These are phyloP conservation scores for Periparus ater DNA, from an alignment of 2,797 vertebrate species.

Conservation along the genomic window DNA sequence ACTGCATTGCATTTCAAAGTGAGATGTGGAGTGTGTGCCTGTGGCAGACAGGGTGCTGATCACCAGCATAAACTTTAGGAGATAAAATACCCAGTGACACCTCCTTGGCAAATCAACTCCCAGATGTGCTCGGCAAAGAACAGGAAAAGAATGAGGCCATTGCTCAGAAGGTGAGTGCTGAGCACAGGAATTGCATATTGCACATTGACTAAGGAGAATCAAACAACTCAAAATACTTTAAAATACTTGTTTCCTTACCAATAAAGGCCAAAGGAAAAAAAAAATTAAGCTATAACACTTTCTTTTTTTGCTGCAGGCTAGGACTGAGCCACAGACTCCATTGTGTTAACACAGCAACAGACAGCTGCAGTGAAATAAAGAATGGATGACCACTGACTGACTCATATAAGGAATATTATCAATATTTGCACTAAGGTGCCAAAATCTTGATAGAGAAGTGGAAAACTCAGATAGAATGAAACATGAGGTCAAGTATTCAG, in stretches of 20 bases:
- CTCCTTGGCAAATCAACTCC: background rate
- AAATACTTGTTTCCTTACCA: background rate
- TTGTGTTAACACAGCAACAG: background rate
- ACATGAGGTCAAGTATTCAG: constrained; percentile 13
- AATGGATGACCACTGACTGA: background rate
- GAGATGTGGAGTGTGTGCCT: background rate
- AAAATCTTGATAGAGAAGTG: background rate
- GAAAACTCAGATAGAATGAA: background rate
- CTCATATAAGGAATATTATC: background rate
- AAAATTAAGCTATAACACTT: background rate
- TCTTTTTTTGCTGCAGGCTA: background rate
- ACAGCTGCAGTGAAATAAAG: background rate
- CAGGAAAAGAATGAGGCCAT: background rate
- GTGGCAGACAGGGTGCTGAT: background rate
- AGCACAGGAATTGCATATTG: background rate
- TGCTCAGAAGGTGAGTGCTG: background rate
- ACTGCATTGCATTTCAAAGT: background rate
- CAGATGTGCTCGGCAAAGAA: background rate
- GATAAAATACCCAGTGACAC: background rate
- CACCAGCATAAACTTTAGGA: background rate
- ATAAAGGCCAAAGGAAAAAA: background rate
- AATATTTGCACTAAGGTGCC: background rate
- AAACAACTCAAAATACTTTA: background rate
- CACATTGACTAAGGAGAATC: background rate
- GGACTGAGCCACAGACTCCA: background rate